Evolutionary conservation across 1,140 invertebrate species (phyloP).

Genomic region (Nebria ingens): DNA sequence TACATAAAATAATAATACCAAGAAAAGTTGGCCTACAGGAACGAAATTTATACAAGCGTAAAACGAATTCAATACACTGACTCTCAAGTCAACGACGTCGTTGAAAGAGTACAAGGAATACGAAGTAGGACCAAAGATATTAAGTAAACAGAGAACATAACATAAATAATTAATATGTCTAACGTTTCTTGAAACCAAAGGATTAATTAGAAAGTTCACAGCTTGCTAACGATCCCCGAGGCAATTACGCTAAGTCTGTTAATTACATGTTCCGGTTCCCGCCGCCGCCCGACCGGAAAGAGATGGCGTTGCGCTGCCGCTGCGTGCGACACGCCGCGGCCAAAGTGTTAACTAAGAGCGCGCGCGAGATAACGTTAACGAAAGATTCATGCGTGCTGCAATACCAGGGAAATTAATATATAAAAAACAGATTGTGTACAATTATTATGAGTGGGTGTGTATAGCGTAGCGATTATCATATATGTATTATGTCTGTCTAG

Average conservation of each 20-base stretch:
- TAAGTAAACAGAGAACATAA: slow-evolving; percentile 20
- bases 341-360: no score
- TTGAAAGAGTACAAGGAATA: neutral
- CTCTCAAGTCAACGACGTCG: neutral
- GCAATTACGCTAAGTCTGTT: slow-evolving; percentile 28
- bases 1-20: no score
- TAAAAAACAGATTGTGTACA: no score
- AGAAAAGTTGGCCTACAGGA: neutral
- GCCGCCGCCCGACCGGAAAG: slow-evolving; percentile 14
- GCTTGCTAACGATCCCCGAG: slow-evolving; percentile 29
- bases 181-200: slow-evolving; percentile 31
- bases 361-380: no score
- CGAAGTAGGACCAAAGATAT: neutral
- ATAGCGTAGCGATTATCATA: no score
- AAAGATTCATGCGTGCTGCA: no score
- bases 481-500: no score
- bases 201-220: slow-evolving; percentile 38
- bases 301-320: neutral
- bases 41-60: no score
- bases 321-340: no score
- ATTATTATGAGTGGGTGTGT: no score
- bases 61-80: no score
- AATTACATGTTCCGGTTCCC: slow-evolving; percentile 24
- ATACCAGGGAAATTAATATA: no score
- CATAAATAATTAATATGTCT: slow-evolving; percentile 32